These are phyloP conservation scores for Drosophila ironensis DNA, from an alignment of 1,140 invertebrate species.

Conservation along the genomic window DNA sequence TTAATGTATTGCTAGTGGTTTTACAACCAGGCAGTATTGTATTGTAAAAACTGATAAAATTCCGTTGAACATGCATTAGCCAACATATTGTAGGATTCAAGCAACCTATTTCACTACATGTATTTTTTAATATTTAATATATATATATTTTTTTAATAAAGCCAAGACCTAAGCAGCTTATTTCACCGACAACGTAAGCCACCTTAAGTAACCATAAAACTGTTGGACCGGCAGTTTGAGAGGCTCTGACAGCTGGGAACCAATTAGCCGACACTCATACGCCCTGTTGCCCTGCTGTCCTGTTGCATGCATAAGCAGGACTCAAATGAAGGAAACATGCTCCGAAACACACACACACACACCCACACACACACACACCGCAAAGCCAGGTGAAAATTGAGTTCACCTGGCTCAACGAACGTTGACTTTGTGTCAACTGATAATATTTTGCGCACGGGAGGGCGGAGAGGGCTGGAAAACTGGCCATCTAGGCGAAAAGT, in stretches of 20 bases:
- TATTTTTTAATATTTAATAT: no score
- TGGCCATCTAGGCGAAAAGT: background rate
- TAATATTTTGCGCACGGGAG: slow-evolving; percentile 1
- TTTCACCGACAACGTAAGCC: no score
- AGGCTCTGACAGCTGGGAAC: slow-evolving; percentile 1
- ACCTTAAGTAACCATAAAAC: no score
- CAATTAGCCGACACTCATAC: slow-evolving; percentile 34
- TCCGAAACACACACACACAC: background rate
- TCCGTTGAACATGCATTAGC: no score
- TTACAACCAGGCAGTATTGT: no score
- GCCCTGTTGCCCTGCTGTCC: no score
- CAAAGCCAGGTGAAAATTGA: slow-evolving; percentile 33
- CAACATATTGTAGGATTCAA: no score
- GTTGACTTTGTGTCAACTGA: slow-evolving; percentile 36
- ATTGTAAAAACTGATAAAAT: no score
- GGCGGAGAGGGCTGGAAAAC: background rate
- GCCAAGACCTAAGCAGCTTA: no score
- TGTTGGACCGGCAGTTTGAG: slow-evolving; percentile 5
- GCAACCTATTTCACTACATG: no score
- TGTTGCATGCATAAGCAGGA: slow-evolving; percentile 40
- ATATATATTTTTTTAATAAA: no score
- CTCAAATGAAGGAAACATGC: slow-evolving; percentile 6
- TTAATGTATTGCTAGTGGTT: no score
- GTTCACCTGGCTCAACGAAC: slow-evolving; percentile 14
- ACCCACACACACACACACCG: background rate